These are phyloP conservation scores for Morinoia aosen DNA, from an alignment of 2,888 invertebrate species.

Conservation along the genomic window DNA sequence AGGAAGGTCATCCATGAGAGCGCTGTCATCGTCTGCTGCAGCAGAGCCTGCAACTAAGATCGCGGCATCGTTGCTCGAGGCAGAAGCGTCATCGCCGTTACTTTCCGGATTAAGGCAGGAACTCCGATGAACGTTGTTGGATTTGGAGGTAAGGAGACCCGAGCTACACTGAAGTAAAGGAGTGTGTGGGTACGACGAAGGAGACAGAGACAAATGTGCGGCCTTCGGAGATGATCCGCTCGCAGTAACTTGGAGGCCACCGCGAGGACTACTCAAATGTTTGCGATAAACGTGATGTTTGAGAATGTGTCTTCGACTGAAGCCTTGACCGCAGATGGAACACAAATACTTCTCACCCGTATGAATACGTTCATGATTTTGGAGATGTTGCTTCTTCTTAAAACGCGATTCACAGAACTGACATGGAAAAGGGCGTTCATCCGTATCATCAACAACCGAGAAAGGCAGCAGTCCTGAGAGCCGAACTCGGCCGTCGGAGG, in stretches of 20 bases:
- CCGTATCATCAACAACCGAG: neutral
- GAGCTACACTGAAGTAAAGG: neutral
- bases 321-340: conserved; percentile 66
- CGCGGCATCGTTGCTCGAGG: neutral
- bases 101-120: neutral
- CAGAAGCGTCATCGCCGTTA: conserved; percentile 26
- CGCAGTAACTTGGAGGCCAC: neutral
- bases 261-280: conserved; percentile 52
- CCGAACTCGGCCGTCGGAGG: neutral
- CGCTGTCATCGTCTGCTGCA: conserved; percentile 5
- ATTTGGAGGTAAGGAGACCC: conserved; percentile 16
- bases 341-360: conserved; percentile 67
- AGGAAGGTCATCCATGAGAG: conserved; percentile 55
- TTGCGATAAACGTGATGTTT: conserved; percentile 66
- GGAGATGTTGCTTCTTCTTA: conserved; percentile 67
- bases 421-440: conserved; percentile 64
- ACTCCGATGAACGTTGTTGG: conserved; percentile 52
- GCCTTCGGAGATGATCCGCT: neutral
- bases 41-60: neutral
- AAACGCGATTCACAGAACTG: conserved; percentile 66
- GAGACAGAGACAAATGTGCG: neutral
- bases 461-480: conserved; percentile 7
- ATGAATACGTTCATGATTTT: conserved; percentile 67
- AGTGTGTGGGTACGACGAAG: neutral
- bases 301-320: conserved; percentile 66